A percentile compares a stretch with the other conserved stretches of the same genome.
Evolutionary conservation across 2,888 invertebrate species (phyloP).

Genomic region (Rhingia rostrata): DNA sequence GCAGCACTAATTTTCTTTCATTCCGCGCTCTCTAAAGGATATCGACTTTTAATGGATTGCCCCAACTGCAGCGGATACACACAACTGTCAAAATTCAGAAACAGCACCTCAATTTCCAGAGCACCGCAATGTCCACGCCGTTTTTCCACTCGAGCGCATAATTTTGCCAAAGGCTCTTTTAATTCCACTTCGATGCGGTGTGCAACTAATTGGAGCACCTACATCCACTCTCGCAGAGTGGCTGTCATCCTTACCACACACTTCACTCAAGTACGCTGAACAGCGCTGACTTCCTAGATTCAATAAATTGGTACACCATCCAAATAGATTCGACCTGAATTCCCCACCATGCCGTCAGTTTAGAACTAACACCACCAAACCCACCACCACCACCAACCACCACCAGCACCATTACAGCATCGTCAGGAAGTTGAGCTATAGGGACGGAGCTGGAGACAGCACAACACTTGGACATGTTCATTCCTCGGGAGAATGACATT

Average conservation of each 20-base stretch:
- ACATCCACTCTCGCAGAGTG: constrained; percentile 43
- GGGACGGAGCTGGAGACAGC: constrained; percentile 34
- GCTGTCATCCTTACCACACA: constrained; percentile 57
- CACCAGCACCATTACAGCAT: background rate
- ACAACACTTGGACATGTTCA: constrained; percentile 52
- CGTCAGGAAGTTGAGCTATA: constrained; percentile 41
- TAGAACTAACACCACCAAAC: no score
- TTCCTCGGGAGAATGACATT: constrained; percentile 62
- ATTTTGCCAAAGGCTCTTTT: constrained; percentile 49
- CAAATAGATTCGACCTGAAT: background rate
- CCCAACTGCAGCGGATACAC: background rate
- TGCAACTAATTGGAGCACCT: constrained; percentile 66
- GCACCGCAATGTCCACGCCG: background rate
- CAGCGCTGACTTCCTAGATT: constrained; percentile 22
- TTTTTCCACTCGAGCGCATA: constrained; percentile 10
- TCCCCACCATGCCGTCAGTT: no score
- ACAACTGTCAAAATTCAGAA: constrained; percentile 60
- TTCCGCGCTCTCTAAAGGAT: constrained; percentile 17
- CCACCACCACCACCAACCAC: no score
- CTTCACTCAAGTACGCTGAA: constrained; percentile 44
- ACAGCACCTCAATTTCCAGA: background rate
- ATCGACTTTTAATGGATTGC: constrained; percentile 29
- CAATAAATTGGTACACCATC: constrained; percentile 28
- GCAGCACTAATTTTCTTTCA: constrained; percentile 48
- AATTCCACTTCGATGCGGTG: constrained; percentile 26